phyloP scores from a whole-genome alignment of 2,797 vertebrate species.

The Schizothorax lantsangensis region DNA sequence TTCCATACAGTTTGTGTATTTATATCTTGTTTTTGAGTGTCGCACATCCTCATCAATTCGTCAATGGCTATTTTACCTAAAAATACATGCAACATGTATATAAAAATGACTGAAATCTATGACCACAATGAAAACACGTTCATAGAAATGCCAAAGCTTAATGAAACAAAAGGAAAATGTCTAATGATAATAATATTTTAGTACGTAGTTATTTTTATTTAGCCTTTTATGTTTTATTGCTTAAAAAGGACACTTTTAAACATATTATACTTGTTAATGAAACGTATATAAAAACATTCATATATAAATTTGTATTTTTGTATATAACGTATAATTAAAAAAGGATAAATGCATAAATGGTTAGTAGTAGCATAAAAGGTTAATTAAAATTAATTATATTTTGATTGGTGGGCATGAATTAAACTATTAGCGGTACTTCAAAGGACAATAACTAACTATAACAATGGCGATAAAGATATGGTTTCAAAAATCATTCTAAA shows the following conservation, averaged over 20 bases:
- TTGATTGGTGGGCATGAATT: too few species aligned
- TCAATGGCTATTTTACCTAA: conserved; percentile 90
- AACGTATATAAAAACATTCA: neutral
- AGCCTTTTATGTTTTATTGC: neutral
- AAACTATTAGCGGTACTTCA: neutral
- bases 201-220: neutral
- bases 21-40: conserved; percentile 71
- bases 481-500: too few species aligned
- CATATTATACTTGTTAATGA: too few species aligned
- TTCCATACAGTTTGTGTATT: conserved; percentile 64
- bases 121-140: neutral
- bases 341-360: neutral
- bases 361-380: neutral
- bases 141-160: neutral
- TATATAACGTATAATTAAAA: neutral
- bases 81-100: conserved; percentile 26
- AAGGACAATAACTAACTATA: neutral
- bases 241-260: neutral
- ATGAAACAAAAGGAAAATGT: neutral
- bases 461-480: too few species aligned
- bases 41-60: conserved; percentile 83
- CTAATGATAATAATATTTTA: neutral
- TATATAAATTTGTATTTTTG: neutral
- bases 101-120: neutral
- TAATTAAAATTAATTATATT: neutral